Evolutionary conservation across 2,888 invertebrate species (phyloP), one percentile per base, ranked within the genome.

Genomic region (Drosophila anomelani): DNA sequence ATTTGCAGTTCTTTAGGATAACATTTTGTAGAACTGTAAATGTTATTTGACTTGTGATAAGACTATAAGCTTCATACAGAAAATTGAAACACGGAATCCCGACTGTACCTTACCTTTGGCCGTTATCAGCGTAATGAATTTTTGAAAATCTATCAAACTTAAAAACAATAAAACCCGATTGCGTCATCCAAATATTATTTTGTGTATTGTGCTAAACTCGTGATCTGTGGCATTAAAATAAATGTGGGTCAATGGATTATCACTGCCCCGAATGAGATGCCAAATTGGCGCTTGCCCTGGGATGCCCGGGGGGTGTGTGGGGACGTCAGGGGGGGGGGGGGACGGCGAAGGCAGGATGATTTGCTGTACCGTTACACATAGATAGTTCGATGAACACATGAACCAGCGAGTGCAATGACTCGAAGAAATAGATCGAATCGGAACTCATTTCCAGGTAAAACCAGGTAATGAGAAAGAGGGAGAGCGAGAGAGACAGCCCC

Each of bases 101-200:
- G 34, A 23, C 32, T 49, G 34, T 43, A 51, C 34, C 39, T 64
- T n/a, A 49, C 47, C 34, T 49, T 51, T 51, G 3, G 26, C 10
- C 26, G 15, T 62, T 64, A 64, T 66, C 44, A n/a, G n/a, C 23
- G 8, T 38, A 61, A 17, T 55, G n/a, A 5, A 53, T 17, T 39
- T 15, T 44, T 46, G 23, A 34, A 49, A 60, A 67, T 66, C 46
- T 34, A 32, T 36, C 12, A 56, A 56, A 47, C 12, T 67, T 29
- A 57, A 56, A 67, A 56, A 67, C 62, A 43, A 49, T 54, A 51
- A 41, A 55, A 26, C 13, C 39, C 34, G 57, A 77, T 81, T 75
- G 77, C 79, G 84, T 84, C 84, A 81, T 75, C 38, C 63, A 44
- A 66, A 66, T 66, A 36, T 66, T 51, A 23, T 62, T 66, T 62